These are phyloP conservation scores for Zophobas atratus DNA, from an alignment of 1,140 invertebrate species.

Conservation along the genomic window DNA sequence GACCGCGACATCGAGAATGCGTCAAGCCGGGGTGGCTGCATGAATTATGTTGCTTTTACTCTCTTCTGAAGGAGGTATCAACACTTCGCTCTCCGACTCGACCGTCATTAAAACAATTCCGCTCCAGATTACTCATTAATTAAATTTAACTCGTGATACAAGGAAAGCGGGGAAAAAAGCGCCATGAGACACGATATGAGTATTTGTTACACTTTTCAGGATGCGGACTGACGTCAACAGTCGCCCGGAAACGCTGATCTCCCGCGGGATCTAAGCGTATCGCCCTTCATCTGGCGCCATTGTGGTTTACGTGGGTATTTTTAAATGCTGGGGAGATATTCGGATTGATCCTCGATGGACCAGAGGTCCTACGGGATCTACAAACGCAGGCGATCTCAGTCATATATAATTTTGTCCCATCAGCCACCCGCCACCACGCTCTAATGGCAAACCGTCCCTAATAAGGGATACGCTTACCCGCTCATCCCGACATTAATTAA, in stretches of 20 bases:
- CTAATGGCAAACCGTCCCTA: conserved; percentile 17
- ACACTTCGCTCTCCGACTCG: not conserved
- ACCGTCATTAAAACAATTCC: conserved; percentile 25
- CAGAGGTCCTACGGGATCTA: too few species aligned
- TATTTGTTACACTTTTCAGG: conserved; percentile 19
- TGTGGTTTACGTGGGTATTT: not conserved
- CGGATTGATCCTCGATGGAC: not conserved
- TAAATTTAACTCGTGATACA: conserved; percentile 9
- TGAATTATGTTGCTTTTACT: conserved; percentile 36
- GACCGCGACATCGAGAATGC: conserved; percentile 45
- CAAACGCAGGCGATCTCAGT: too few species aligned
- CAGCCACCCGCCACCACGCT: too few species aligned
- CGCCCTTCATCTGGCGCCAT: conserved; percentile 28
- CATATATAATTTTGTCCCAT: too few species aligned
- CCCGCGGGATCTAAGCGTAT: conserved; percentile 27
- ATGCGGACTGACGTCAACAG: conserved; percentile 30
- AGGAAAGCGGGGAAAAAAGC: not conserved
- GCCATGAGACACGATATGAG: not conserved
- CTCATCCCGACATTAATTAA: conserved; percentile 33
- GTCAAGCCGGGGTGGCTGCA: conserved; percentile 39
- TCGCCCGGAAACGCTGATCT: conserved; percentile 29
- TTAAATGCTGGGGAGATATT: not conserved
- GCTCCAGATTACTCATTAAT: conserved; percentile 31
- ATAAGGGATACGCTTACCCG: conserved; percentile 20
- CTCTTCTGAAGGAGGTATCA: conserved; percentile 19